These are phyloP conservation scores for Sipha flava DNA, from an alignment of 1,140 invertebrate species.

Conservation along the genomic window DNA sequence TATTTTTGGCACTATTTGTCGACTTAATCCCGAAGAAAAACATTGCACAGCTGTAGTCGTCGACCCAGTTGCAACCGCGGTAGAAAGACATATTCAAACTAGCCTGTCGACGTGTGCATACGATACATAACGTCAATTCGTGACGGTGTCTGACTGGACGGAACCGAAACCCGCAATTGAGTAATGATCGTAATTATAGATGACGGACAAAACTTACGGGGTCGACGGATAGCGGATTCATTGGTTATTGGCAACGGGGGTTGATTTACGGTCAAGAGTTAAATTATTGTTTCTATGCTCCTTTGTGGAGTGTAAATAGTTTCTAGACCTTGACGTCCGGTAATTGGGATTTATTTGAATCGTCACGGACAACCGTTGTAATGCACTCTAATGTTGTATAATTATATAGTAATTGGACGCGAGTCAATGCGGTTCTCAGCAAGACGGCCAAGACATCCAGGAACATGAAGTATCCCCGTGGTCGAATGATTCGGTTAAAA, in stretches of 20 bases:
- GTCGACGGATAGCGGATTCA: too few species aligned
- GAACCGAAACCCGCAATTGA: too few species aligned
- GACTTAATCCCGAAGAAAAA: conserved; percentile 11
- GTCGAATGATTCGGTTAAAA: background rate
- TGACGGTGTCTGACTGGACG: too few species aligned
- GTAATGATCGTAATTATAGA: too few species aligned
- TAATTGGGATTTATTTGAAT: too few species aligned
- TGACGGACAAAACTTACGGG: too few species aligned
- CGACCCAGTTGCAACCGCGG: background rate
- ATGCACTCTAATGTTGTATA: too few species aligned
- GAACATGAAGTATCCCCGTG: background rate
- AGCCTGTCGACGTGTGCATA: background rate
- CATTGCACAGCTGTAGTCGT: background rate
- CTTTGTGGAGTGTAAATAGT: too few species aligned
- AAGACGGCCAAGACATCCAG: background rate
- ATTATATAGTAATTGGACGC: too few species aligned
- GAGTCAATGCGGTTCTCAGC: background rate
- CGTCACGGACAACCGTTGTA: too few species aligned
- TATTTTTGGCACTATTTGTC: conserved; percentile 4
- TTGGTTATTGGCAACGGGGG: background rate
- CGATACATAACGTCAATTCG: background rate
- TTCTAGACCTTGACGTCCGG: too few species aligned
- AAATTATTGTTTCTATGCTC: too few species aligned
- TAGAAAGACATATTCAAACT: background rate
- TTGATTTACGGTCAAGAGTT: background rate